Conservation (phyloP, 2,797 vertebrate species). For the Chrosomus eos region DNA sequence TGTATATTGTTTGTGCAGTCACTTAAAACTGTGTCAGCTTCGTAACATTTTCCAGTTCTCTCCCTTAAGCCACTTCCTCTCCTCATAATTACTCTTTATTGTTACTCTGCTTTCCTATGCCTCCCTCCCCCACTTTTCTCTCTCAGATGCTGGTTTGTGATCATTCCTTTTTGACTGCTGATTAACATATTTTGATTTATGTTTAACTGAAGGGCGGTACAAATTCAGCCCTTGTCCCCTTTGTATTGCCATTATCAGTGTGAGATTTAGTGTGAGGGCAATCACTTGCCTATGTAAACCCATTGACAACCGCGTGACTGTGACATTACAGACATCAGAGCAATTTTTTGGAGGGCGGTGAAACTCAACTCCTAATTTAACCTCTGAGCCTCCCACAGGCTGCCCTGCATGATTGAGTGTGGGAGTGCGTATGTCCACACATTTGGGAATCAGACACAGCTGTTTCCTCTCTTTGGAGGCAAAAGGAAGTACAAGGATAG, state of each 20-base stretch:
- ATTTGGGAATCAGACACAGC: constrained; percentile 45
- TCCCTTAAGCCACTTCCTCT: constrained; percentile 41
- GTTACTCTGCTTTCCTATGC: constrained; percentile 18
- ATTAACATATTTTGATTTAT: constrained; percentile 82
- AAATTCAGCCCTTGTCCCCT: constrained; percentile 40
- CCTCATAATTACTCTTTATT: constrained; percentile 5
- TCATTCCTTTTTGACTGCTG: constrained; percentile 74
- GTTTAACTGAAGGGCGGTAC: constrained; percentile 80
- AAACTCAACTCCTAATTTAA: constrained; percentile 43
- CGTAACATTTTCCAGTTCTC: constrained; percentile 28
- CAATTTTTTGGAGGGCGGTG: constrained; percentile 23
- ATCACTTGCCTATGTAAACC: constrained; percentile 16
- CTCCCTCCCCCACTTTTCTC: constrained; percentile 56
- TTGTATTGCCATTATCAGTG: constrained; percentile 47
- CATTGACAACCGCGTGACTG: constrained; percentile 7
- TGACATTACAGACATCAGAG: constrained; percentile 35
- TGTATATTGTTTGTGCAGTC: neutral
- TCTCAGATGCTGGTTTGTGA: constrained; percentile 65
- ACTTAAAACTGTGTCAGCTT: constrained; percentile 26
- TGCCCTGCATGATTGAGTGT: constrained; percentile 36
- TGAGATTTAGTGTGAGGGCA: constrained; percentile 9
- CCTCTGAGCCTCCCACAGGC: constrained; percentile 59
- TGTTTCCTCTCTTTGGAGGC: constrained; percentile 51
- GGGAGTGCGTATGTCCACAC: constrained; percentile 37
- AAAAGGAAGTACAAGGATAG: constrained; percentile 36